These are phyloP conservation scores for Tapirus indicus DNA, from an alignment of 2,797 vertebrate species.

Conservation along the genomic window DNA sequence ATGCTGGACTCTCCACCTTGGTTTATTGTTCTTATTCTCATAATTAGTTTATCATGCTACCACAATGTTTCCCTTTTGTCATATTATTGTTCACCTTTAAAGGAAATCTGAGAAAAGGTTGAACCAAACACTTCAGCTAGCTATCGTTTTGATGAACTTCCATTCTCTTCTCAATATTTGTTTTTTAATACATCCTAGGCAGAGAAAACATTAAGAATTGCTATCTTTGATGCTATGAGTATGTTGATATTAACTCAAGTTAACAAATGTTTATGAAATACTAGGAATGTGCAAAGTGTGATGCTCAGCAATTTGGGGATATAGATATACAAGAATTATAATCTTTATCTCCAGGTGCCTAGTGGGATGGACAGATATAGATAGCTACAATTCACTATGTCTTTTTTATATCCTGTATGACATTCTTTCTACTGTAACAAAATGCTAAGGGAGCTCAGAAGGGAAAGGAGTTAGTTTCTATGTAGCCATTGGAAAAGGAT, in stretches of 20 bases:
- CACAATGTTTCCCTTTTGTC: not conserved
- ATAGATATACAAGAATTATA: not conserved
- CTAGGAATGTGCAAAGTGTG: slow-evolving; percentile 20
- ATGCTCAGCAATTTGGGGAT: slow-evolving; percentile 6
- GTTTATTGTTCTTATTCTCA: slow-evolving; percentile 4
- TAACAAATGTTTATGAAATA: slow-evolving; percentile 52
- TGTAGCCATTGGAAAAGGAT: not conserved
- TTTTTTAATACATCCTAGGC: slow-evolving; percentile 23
- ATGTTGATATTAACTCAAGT: slow-evolving; percentile 40
- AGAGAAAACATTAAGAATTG: slow-evolving; percentile 50
- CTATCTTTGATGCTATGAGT: not conserved
- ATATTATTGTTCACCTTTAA: slow-evolving; percentile 17
- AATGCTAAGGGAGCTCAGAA: not conserved
- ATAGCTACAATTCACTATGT: not conserved
- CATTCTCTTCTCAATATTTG: not conserved
- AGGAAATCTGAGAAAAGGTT: not conserved
- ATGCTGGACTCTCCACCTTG: not conserved
- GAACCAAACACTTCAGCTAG: slow-evolving; percentile 4
- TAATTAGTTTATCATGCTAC: not conserved
- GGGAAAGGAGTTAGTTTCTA: slow-evolving; percentile 26
- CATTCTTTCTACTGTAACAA: not conserved
- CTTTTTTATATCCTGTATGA: slow-evolving; percentile 21
- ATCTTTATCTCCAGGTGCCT: not conserved
- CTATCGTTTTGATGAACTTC: slow-evolving; percentile 10
- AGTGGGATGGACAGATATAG: not conserved